Conservation (phyloP, 1,140 invertebrate species). For the Trichomalopsis sarcophagae region DNA sequence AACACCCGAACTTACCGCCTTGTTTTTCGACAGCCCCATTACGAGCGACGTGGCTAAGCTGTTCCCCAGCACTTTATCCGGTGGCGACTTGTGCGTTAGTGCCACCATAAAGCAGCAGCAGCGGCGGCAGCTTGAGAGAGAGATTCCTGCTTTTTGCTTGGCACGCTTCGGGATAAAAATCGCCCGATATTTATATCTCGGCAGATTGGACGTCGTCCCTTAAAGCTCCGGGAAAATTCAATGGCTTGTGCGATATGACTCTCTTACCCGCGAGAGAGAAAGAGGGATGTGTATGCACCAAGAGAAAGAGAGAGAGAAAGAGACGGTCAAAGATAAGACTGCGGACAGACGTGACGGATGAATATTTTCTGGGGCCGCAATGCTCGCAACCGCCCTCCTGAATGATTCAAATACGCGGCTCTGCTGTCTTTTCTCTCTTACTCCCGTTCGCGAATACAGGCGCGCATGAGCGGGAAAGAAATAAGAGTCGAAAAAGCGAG, state of each 20-base stretch:
- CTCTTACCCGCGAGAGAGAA: not conserved
- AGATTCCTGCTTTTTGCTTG: not conserved
- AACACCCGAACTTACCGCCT: slow-evolving; percentile 36
- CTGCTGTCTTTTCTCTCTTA: not conserved
- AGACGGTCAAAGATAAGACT: not conserved
- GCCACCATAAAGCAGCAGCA: not conserved
- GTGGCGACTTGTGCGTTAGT: not conserved
- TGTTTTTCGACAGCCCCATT: slow-evolving; percentile 47
- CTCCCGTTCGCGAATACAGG: not conserved
- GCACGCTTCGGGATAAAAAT: slow-evolving; percentile 23
- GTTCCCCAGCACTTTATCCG: slow-evolving; percentile 35
- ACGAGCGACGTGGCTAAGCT: slow-evolving; percentile 26
- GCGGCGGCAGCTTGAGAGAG: too few species aligned
- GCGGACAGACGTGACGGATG: slow-evolving; percentile 30
- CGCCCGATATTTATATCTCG: slow-evolving; percentile 42
- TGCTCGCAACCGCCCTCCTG: not conserved
- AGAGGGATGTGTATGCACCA: not conserved
- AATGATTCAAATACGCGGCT: slow-evolving; percentile 32
- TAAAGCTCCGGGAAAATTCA: slow-evolving; percentile 6
- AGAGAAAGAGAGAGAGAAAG: not conserved
- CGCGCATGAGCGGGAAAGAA: not conserved
- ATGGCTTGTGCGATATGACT: slow-evolving; percentile 1
- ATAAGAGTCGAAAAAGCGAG: not conserved
- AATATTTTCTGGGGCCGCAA: slow-evolving; percentile 31
- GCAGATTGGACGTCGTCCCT: slow-evolving; percentile 13